These are phyloP conservation scores for Phrynosoma blainvillii DNA, from an alignment of 2,113 vertebrate genomes.

Conservation along the genomic window DNA sequence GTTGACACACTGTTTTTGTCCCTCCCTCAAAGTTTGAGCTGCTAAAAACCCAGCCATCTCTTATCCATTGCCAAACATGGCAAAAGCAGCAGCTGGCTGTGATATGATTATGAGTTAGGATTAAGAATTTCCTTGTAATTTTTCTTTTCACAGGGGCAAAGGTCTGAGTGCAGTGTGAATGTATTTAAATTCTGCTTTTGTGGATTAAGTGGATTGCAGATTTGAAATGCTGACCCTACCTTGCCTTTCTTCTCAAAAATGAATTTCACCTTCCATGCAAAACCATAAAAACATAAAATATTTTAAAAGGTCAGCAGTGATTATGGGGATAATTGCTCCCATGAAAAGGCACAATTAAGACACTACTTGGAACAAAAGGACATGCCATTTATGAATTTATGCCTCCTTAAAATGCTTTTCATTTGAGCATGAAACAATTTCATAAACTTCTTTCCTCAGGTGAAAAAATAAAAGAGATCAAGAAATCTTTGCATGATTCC, in stretches of 20 bases:
- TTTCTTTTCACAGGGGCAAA: neutral
- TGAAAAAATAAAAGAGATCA: neutral
- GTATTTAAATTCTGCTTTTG: neutral
- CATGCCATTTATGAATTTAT: neutral
- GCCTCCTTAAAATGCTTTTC: neutral
- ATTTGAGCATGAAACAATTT: neutral
- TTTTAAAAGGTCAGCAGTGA: neutral
- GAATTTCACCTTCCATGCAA: neutral
- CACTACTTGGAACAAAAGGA: constrained; percentile 11
- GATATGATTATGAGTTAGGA: neutral
- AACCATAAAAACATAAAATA: neutral
- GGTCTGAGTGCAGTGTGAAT: neutral
- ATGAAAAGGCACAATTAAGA: neutral
- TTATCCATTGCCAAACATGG: neutral
- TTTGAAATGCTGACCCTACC: neutral
- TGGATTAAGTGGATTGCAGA: constrained; percentile 10
- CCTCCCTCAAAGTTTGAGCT: neutral
- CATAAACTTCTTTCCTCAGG: neutral
- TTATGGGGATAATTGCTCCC: constrained; percentile 8
- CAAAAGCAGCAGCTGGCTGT: neutral
- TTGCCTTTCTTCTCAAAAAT: neutral
- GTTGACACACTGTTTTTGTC: neutral
- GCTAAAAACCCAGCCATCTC: neutral
- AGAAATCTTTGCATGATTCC: neutral
- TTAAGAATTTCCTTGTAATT: neutral